phyloP scores from a whole-genome alignment of 64 coral and sea anemone genomes.

The Stichodactyla mertensii region DNA sequence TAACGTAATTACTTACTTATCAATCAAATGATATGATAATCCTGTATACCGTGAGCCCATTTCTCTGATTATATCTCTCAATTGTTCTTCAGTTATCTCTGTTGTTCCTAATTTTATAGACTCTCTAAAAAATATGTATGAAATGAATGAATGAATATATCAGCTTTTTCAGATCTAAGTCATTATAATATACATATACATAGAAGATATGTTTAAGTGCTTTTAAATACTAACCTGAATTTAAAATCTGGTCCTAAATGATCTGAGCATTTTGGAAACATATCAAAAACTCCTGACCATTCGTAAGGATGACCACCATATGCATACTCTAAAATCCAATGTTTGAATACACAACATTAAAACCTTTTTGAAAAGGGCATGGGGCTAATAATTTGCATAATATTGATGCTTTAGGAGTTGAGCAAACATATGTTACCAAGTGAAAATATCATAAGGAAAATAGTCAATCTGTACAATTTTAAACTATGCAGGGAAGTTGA shows the following conservation, averaged over 20 bases:
- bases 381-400: no score
- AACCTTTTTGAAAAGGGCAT: no score
- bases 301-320: constrained; percentile 81
- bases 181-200: background rate
- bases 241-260: constrained; percentile 83
- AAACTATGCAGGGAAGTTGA: no score
- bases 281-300: constrained; percentile 90
- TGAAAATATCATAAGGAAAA: no score
- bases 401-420: no score
- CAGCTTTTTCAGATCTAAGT: background rate
- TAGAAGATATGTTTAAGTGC: background rate
- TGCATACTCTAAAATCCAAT: constrained; percentile 66
- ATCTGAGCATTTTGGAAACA: constrained; percentile 59
- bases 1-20: constrained; percentile 54
- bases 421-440: no score
- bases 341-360: background rate
- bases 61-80: constrained; percentile 55
- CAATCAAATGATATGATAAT: constrained; percentile 74
- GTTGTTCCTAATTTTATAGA: constrained; percentile 68
- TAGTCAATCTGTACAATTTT: no score
- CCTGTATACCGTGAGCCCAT: constrained; percentile 71
- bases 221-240: constrained; percentile 49
- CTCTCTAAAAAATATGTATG: constrained; percentile 37
- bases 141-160: no score
- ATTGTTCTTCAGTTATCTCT: constrained; percentile 53